Evolutionary conservation across 2,888 invertebrate genomes (phyloP).

Genomic region (Scaptomyza tumidula): DNA sequence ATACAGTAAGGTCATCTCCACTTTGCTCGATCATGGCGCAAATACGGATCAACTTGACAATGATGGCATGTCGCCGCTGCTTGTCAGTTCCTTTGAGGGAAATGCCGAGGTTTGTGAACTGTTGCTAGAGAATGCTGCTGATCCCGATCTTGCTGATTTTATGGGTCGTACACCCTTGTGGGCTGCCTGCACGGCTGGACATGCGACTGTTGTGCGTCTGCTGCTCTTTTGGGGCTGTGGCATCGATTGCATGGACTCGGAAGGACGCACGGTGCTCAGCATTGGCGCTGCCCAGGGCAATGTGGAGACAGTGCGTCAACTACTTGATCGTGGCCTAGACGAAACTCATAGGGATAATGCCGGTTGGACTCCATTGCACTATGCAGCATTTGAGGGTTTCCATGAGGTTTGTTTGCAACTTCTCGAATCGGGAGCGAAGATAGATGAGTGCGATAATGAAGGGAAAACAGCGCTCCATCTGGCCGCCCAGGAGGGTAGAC

Average conservation of each 20-base stretch:
- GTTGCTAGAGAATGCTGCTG: conserved; percentile 95
- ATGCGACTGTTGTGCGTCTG: conserved; percentile 92
- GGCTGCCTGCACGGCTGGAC: conserved; percentile 97
- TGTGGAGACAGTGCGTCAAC: conserved; percentile 94
- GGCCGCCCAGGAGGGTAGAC: conserved; percentile 95
- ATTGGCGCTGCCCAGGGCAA: conserved; percentile 94
- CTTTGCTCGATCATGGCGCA: conserved; percentile 92
- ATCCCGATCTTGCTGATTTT: conserved; percentile 93
- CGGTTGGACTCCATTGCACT: conserved; percentile 98
- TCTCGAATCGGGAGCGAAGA: conserved; percentile 94
- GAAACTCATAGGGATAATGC: conserved; percentile 96
- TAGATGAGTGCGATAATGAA: conserved; percentile 95
- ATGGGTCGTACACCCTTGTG: conserved; percentile 94
- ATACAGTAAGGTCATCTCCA: conserved; percentile 88
- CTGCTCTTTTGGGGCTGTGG: conserved; percentile 98
- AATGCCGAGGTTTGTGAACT: conserved; percentile 96
- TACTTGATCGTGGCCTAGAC: conserved; percentile 94
- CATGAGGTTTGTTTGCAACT: conserved; percentile 84
- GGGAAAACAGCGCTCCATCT: conserved; percentile 94
- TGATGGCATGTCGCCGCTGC: conserved; percentile 93
- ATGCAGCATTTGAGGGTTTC: conserved; percentile 95
- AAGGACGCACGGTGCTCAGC: conserved; percentile 95
- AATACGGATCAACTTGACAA: conserved; percentile 93
- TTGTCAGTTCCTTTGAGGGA: conserved; percentile 96
- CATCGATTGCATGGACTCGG: conserved; percentile 96